Evolutionary conservation across 2,797 vertebrate species (phyloP).

Genomic region (Sebastes alutus): DNA sequence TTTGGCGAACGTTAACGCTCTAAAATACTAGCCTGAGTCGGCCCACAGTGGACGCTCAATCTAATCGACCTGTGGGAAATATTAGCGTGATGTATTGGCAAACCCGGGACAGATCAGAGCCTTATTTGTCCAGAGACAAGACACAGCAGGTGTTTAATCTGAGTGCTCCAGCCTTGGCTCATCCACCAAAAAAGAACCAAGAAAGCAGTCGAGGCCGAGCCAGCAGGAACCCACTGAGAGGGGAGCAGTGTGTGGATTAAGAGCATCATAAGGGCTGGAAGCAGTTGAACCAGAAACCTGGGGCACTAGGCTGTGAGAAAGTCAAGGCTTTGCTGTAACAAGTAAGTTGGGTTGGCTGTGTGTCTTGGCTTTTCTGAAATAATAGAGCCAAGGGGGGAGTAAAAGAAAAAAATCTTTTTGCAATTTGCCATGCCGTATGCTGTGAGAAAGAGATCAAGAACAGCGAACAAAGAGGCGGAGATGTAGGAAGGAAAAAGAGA

Average conservation of each 20-base stretch:
- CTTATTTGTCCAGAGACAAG: conserved; percentile 72
- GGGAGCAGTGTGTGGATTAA: conserved; percentile 32
- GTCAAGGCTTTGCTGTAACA: conserved; percentile 43
- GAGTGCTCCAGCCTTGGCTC: conserved; percentile 30
- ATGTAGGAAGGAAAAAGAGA: conserved; percentile 20
- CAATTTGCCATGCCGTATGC: conserved; percentile 35
- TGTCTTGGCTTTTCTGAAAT: conserved; percentile 27
- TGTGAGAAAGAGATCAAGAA: conserved; percentile 43
- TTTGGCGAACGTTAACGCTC: conserved; percentile 5
- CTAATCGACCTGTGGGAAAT: conserved; percentile 51
- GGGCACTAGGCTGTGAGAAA: conserved; percentile 14
- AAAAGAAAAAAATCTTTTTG: conserved; percentile 16
- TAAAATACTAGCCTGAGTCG: neutral
- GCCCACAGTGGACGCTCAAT: conserved; percentile 26
- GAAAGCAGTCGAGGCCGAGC: conserved; percentile 17
- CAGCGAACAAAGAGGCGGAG: conserved; percentile 39
- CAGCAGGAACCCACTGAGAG: conserved; percentile 14
- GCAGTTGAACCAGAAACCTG: conserved; percentile 41
- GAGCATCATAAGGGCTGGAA: conserved; percentile 43
- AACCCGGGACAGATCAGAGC: conserved; percentile 41
- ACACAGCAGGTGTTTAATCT: conserved; percentile 55
- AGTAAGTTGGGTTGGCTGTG: conserved; percentile 38
- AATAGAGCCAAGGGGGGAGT: conserved; percentile 11
- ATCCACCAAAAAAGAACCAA: conserved; percentile 37
- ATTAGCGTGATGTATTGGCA: conserved; percentile 30